A percentile compares a stretch with the other conserved stretches of the same genome.
phyloP scores from a whole-genome alignment of 1,140 invertebrate species.

The Bradysia coprophila region DNA sequence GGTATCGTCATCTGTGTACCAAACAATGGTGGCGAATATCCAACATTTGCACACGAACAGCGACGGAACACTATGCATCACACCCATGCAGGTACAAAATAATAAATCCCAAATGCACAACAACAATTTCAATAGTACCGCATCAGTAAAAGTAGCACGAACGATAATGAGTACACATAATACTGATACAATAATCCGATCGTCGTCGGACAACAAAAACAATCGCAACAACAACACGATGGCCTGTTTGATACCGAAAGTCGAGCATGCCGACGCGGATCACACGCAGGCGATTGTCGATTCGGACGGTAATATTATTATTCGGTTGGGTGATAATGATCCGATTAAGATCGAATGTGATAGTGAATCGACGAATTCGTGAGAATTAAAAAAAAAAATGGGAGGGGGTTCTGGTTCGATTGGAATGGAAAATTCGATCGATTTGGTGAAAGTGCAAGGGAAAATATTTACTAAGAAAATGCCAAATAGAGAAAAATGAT shows the following conservation, averaged over 20 bases:
- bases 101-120: constrained; percentile 5
- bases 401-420: no score
- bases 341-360: neutral
- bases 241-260: neutral
- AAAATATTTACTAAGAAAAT: no score
- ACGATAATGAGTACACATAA: neutral
- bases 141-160: neutral
- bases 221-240: neutral
- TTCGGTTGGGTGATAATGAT: neutral
- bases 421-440: no score
- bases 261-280: neutral
- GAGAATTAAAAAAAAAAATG: no score
- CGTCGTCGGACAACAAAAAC: neutral
- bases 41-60: constrained; percentile 55
- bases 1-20: constrained; percentile 88
- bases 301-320: neutral
- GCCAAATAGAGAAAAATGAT: no score
- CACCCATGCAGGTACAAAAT: constrained; percentile 56
- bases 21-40: constrained; percentile 86
- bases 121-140: constrained; percentile 2
- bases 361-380: no score
- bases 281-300: neutral
- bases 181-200: neutral
- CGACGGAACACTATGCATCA: constrained; percentile 60
- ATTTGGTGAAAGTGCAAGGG: no score